Percentiles rank a stretch among this genome's conserved stretches.
Conservation (phyloP, 2,888 invertebrate species). For the Tetheella fluctuosa region DNA sequence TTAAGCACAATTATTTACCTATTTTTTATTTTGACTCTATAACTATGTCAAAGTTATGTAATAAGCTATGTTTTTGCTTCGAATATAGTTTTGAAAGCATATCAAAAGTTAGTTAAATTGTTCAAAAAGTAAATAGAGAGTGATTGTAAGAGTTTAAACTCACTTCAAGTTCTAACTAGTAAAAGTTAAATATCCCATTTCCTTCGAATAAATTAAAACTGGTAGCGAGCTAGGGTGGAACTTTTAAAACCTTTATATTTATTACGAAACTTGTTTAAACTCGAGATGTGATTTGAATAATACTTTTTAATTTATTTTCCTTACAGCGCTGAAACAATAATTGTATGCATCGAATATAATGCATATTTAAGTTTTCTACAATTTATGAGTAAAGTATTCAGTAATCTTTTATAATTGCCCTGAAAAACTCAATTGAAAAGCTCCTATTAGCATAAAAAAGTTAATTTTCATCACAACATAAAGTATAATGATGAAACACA, state of each 20-base stretch:
- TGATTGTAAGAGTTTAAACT: constrained; percentile 2
- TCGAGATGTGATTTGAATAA: constrained; percentile 48
- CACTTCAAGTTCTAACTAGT: constrained; percentile 5
- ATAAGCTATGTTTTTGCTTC: too few species aligned
- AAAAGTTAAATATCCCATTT: constrained; percentile 20
- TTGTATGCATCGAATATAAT: not conserved
- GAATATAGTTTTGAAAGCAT: not conserved
- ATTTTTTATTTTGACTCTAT: too few species aligned
- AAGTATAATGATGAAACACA: not conserved
- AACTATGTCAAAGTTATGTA: too few species aligned
- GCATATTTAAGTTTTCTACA: not conserved
- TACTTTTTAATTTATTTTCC: constrained; percentile 40
- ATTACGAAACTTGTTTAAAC: constrained; percentile 39
- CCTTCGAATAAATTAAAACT: constrained; percentile 36
- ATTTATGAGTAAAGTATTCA: not conserved
- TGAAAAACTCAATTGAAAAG: not conserved
- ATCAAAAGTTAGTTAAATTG: not conserved
- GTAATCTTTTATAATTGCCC: not conserved
- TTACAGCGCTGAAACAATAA: not conserved
- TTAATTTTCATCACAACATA: not conserved
- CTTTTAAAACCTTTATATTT: constrained; percentile 43
- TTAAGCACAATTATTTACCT: too few species aligned
- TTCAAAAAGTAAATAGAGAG: not conserved
- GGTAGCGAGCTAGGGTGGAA: constrained; percentile 19
- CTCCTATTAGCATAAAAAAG: not conserved